These are phyloP conservation scores for Scolopax mira DNA, from an alignment of 2,113 vertebrate genomes.

Conservation along the genomic window DNA sequence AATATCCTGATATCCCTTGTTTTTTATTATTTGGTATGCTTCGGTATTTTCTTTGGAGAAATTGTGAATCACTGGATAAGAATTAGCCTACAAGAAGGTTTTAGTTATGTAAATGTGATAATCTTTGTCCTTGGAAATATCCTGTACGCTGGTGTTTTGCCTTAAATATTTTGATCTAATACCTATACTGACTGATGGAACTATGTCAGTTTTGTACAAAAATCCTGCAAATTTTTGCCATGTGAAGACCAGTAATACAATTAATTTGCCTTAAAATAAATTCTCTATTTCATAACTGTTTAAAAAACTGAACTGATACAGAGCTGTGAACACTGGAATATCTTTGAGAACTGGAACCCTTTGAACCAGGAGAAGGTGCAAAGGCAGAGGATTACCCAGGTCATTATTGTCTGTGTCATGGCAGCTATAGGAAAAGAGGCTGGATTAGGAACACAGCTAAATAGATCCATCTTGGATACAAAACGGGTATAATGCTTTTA, in stretches of 20 bases:
- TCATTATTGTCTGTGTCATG: background rate
- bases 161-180: background rate
- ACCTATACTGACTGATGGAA: conserved; percentile 31
- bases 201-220: background rate
- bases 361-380: background rate
- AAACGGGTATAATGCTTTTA: background rate
- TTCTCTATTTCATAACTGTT: background rate
- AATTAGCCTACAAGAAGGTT: background rate
- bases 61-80: conserved; percentile 15
- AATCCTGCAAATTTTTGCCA: conserved; percentile 1
- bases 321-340: background rate
- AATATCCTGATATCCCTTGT: conserved; percentile 50
- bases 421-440: background rate
- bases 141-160: background rate
- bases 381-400: background rate
- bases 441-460: background rate
- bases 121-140: background rate
- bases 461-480: background rate
- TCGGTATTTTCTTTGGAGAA: conserved; percentile 37
- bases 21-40: conserved; percentile 1
- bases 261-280: conserved; percentile 16
- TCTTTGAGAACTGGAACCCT: background rate
- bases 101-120: background rate
- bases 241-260: conserved; percentile 8
- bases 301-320: background rate